Percentiles rank a stretch among this genome's conserved stretches.
These are phyloP conservation scores for Epinotia bilunana DNA, from an alignment of 2,888 invertebrate genomes.

Conservation along the genomic window DNA sequence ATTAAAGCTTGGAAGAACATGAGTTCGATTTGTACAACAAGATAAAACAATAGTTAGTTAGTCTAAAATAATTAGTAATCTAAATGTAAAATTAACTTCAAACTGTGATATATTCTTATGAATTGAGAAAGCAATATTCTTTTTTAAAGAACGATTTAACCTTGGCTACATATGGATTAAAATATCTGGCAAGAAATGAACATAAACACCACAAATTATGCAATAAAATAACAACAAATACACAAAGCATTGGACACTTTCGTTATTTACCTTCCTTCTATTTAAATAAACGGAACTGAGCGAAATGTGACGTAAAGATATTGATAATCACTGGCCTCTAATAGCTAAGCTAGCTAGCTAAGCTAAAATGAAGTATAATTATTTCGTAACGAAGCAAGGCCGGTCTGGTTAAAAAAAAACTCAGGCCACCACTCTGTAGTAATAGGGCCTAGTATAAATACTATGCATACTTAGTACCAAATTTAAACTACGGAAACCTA, in stretches of 20 bases:
- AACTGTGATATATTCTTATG: conserved; percentile 13
- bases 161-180: conserved; percentile 20
- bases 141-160: conserved; percentile 20
- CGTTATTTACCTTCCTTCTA: conserved; percentile 10
- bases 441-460: too few relatives aligned
- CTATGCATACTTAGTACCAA: too few relatives aligned
- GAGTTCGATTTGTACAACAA: conserved; percentile 72
- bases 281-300: not conserved
- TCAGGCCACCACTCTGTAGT: too few relatives aligned
- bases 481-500: too few relatives aligned
- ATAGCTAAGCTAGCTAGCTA: too few relatives aligned
- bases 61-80: conserved; percentile 46
- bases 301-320: not conserved
- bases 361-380: too few relatives aligned
- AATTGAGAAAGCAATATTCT: conserved; percentile 18
- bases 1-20: conserved; percentile 84
- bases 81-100: conserved; percentile 43
- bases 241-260: conserved; percentile 18
- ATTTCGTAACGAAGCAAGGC: too few relatives aligned
- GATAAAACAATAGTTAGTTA: conserved; percentile 40
- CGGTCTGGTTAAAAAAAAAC: too few relatives aligned
- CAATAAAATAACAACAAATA: conserved; percentile 26
- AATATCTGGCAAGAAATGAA: conserved; percentile 39
- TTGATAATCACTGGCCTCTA: not conserved
- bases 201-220: conserved; percentile 25